These are phyloP conservation scores for Chrysolina haemoptera DNA, from an alignment of 2,888 invertebrate species.

Conservation along the genomic window DNA sequence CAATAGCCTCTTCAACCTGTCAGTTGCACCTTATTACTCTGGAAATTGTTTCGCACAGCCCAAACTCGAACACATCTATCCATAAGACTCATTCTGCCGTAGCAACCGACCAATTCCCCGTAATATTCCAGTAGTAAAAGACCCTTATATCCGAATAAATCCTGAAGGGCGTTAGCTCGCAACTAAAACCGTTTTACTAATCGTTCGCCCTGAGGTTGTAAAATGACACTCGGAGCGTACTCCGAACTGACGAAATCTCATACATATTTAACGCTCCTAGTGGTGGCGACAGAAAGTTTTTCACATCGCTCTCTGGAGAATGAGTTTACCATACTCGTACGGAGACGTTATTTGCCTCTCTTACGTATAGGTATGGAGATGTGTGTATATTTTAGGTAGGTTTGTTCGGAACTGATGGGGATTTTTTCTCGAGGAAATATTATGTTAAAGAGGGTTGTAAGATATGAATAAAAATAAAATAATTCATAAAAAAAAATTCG, in stretches of 20 bases:
- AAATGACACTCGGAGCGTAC: conserved; percentile 52
- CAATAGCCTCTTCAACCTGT: conserved; percentile 37
- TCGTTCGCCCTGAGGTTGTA: conserved; percentile 51
- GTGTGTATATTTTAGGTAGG: background rate
- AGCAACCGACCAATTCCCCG: background rate
- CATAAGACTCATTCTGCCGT: conserved; percentile 9
- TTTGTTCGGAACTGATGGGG: background rate
- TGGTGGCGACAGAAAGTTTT: conserved; percentile 34
- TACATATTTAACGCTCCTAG: conserved; percentile 52
- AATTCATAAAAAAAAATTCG: too few species aligned
- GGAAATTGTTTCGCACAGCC: conserved; percentile 7
- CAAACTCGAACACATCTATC: conserved; percentile 12
- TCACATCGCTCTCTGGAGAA: conserved; percentile 25
- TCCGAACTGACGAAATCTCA: conserved; percentile 52
- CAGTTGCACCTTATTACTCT: conserved; percentile 34
- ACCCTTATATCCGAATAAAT: conserved; percentile 35
- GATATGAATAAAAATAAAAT: background rate
- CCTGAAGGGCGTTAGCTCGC: conserved; percentile 37
- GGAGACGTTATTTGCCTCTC: conserved; percentile 4
- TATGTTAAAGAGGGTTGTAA: background rate
- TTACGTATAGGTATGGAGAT: conserved; percentile 3
- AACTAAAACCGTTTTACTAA: conserved; percentile 48
- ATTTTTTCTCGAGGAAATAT: background rate
- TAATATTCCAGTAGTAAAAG: conserved; percentile 26
- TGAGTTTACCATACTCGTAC: conserved; percentile 1